A percentile compares a stretch with the other conserved stretches of the same genome.
Conservation (phyloP, 2,113 vertebrate genomes). For the Hyaena hyaena region DNA sequence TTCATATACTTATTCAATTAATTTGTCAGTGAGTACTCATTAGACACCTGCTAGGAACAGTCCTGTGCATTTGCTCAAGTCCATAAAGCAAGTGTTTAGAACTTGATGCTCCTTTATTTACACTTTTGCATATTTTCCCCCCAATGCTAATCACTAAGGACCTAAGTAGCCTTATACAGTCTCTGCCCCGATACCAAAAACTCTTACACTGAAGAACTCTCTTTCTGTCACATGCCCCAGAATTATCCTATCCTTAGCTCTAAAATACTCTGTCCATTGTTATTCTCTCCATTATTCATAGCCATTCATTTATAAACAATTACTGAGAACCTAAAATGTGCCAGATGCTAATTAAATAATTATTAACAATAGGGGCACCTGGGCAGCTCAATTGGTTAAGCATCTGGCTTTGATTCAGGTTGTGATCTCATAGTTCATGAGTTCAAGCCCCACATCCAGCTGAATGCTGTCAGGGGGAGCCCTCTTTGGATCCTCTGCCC, state of each 20-base stretch:
- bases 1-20: neutral
- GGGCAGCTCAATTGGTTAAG: neutral
- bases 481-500: neutral
- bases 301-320: neutral
- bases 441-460: too few relatives aligned
- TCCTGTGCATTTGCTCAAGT: neutral
- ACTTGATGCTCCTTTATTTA: neutral
- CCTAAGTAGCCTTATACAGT: neutral
- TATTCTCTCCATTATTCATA: neutral
- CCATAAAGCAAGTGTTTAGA: neutral
- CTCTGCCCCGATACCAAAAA: neutral
- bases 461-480: neutral
- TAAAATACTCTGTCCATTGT: neutral
- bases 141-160: neutral
- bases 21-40: neutral
- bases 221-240: neutral
- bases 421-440: neutral
- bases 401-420: neutral
- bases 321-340: neutral
- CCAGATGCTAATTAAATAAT: neutral
- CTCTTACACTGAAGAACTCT: neutral
- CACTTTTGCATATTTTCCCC: neutral
- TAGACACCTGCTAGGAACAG: neutral
- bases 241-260: neutral
- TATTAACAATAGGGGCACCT: neutral